Evolutionary conservation across 2,888 invertebrate species (phyloP).

Genomic region (Tupiocoris notatus): DNA sequence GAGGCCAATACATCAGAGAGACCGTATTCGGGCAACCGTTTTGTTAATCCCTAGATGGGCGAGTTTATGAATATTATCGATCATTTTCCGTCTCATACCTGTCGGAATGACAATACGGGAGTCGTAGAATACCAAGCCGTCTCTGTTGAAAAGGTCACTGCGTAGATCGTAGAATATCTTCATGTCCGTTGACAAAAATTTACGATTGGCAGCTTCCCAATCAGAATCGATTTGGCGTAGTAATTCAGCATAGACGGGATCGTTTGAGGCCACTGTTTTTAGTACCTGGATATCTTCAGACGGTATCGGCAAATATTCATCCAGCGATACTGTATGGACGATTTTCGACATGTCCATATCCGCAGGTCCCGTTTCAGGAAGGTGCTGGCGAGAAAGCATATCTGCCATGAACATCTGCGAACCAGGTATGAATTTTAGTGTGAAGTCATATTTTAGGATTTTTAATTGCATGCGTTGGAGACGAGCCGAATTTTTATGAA

Average conservation of each 20-base stretch:
- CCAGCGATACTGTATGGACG: slow-evolving; percentile 9
- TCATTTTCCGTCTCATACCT: slow-evolving; percentile 4
- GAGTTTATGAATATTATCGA: slow-evolving; percentile 11
- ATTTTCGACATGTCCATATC: background rate
- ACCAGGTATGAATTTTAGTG: background rate
- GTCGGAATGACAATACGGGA: slow-evolving; percentile 4
- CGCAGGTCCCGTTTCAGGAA: background rate
- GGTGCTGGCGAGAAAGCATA: background rate
- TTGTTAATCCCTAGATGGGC: no score
- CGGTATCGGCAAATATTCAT: slow-evolving; percentile 22
- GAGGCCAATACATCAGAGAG: no score
- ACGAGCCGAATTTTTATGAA: no score
- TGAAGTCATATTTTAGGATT: no score
- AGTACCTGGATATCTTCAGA: background rate
- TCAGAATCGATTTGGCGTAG: no score
- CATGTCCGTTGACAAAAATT: slow-evolving; percentile 9
- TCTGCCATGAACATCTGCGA: background rate
- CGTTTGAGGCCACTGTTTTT: background rate
- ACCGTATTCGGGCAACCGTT: no score
- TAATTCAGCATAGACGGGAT: background rate
- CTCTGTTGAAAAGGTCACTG: slow-evolving; percentile 4
- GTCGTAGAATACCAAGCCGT: slow-evolving; percentile 19
- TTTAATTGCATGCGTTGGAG: no score
- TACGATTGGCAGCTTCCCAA: slow-evolving; percentile 13
- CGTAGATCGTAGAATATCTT: no score